phyloP scores from a whole-genome alignment of 2,888 invertebrate species.

The Zelleria hepariella region DNA sequence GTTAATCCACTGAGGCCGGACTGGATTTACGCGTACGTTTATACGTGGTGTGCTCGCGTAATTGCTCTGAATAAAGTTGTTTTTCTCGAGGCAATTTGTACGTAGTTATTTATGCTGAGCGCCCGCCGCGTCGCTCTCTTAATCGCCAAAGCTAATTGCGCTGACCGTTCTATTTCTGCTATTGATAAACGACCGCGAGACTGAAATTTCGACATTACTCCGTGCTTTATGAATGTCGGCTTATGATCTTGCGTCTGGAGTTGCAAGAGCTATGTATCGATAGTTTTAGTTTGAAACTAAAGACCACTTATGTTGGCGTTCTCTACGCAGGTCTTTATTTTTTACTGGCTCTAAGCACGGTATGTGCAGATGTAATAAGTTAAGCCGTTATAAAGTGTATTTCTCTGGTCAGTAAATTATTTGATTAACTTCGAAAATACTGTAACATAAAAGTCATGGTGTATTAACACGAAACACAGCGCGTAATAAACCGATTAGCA shows the following conservation, averaged over 20 bases:
- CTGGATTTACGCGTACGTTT: constrained; percentile 15
- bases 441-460: background rate
- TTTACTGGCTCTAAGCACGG: background rate
- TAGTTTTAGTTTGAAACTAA: too few relatives aligned
- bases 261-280: too few relatives aligned
- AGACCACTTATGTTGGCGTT: too few relatives aligned
- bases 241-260: too few relatives aligned
- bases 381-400: background rate
- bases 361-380: too few relatives aligned
- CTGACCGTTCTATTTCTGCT: constrained; percentile 22
- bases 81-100: constrained; percentile 28
- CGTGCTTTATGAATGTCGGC: background rate
- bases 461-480: background rate
- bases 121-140: constrained; percentile 18
- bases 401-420: constrained; percentile 13
- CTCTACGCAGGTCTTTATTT: too few relatives aligned
- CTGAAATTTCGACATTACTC: constrained; percentile 19
- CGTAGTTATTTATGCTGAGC: constrained; percentile 15
- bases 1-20: constrained; percentile 14
- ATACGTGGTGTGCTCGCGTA: constrained; percentile 15
- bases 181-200: constrained; percentile 18
- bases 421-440: background rate
- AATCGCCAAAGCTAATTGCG: constrained; percentile 26
- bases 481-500: constrained; percentile 18
- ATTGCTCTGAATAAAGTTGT: constrained; percentile 34